Conservation (phyloP, 2,888 invertebrate genomes). For the Taenaris catops region DNA sequence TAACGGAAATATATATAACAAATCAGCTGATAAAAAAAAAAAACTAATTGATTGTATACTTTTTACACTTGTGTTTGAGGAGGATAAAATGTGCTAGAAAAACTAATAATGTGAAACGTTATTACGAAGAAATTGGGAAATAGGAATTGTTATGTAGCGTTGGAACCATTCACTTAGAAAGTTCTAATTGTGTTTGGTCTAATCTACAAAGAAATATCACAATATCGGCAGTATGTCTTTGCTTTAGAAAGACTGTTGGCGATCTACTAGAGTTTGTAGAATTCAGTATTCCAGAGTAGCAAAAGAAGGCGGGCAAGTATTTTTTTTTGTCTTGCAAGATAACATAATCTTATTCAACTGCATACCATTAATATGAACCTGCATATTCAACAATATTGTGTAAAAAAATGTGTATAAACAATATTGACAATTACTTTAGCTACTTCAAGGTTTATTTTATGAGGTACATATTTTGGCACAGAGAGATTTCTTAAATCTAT, state of each 20-base stretch:
- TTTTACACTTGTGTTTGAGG: too few relatives aligned
- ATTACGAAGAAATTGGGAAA: too few relatives aligned
- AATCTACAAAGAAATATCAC: constrained; percentile 30
- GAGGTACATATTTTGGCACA: constrained; percentile 92
- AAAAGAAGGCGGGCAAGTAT: constrained; percentile 30
- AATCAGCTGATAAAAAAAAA: too few relatives aligned
- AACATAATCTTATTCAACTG: constrained; percentile 16
- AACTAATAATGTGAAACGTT: too few relatives aligned
- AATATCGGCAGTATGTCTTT: constrained; percentile 29
- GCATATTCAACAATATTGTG: constrained; percentile 33
- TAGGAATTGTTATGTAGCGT: too few relatives aligned
- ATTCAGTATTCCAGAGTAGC: constrained; percentile 10
- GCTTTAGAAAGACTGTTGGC: constrained; percentile 12
- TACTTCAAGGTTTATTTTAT: constrained; percentile 79
- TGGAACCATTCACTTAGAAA: constrained; percentile 3
- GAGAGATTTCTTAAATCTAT: constrained; percentile 81
- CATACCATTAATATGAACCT: constrained; percentile 23
- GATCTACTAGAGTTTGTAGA: constrained; percentile 1
- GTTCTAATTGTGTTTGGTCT: constrained; percentile 12
- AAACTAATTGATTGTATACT: too few relatives aligned
- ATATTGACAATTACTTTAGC: constrained; percentile 65
- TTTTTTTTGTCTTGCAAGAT: constrained; percentile 18
- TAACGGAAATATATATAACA: too few relatives aligned
- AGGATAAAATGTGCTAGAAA: too few relatives aligned
- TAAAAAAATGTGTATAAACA: constrained; percentile 58